A percentile compares a stretch with the other conserved stretches of the same genome.
phyloP scores from a whole-genome alignment of 2,888 invertebrate species.

The Ptilodon capucinus region DNA sequence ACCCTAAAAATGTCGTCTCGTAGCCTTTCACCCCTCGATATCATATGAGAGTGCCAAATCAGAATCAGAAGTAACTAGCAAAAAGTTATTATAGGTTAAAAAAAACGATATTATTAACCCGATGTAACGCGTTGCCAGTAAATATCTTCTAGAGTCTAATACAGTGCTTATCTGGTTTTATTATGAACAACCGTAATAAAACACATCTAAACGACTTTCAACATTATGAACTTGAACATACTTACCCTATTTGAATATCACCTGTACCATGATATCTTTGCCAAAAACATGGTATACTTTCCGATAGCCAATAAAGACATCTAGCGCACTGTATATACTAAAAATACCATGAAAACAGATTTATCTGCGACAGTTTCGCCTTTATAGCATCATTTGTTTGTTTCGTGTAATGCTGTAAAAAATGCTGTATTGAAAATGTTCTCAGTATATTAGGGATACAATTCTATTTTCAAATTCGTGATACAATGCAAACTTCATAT shows the following conservation, averaged over 20 bases:
- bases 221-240: not conserved
- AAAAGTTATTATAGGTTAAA: no score
- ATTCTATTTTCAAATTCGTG: not conserved
- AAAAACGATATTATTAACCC: no score
- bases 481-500: no score
- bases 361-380: slow-evolving; percentile 2
- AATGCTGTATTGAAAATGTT: not conserved
- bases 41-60: no score
- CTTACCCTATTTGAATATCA: no score
- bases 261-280: not conserved
- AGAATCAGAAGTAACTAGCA: no score
- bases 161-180: not conserved
- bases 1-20: no score
- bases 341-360: slow-evolving; percentile 4
- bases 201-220: not conserved
- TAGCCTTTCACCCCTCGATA: no score
- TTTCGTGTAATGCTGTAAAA: slow-evolving; percentile 2
- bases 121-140: not conserved
- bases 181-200: not conserved
- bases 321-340: not conserved
- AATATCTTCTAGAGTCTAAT: no score
- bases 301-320: not conserved
- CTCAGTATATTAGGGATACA: not conserved
- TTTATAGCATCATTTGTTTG: slow-evolving; percentile 7
- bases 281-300: not conserved